Evolutionary conservation across 2,113 vertebrate genomes (phyloP).

Genomic region (Dipodomys merriami): DNA sequence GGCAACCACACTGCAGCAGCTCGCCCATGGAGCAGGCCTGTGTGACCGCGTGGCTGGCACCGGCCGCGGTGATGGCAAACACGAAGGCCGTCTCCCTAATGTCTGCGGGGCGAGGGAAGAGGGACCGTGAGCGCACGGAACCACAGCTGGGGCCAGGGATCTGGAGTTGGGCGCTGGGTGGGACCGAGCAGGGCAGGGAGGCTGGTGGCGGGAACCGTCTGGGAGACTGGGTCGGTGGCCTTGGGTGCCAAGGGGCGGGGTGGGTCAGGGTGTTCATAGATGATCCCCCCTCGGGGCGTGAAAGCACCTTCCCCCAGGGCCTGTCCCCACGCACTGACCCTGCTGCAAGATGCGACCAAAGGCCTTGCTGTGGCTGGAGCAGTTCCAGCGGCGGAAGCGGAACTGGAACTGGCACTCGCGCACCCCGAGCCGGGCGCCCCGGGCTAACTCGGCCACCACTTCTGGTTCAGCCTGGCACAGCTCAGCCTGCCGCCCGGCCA

Average conservation of each 20-base stretch:
- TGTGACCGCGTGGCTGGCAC: constrained; percentile 96
- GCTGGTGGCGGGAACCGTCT: neutral
- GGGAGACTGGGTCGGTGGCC: neutral
- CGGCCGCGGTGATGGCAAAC: constrained; percentile 95
- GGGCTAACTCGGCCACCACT: constrained; percentile 95
- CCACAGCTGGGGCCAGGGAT: neutral
- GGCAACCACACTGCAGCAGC: constrained; percentile 96
- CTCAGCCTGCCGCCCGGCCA: constrained; percentile 95
- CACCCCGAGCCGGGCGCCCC: constrained; percentile 95
- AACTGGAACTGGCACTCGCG: constrained; percentile 98
- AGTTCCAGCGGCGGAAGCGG: constrained; percentile 97
- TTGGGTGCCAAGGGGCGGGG: neutral
- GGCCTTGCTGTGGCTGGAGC: constrained; percentile 98
- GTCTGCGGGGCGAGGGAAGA: constrained; percentile 83
- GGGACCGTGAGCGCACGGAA: neutral
- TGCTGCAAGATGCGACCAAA: constrained; percentile 98
- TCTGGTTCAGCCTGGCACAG: constrained; percentile 97
- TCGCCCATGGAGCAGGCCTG: constrained; percentile 99
- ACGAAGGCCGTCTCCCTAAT: constrained; percentile 98
- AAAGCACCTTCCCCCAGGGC: neutral
- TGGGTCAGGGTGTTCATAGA: neutral
- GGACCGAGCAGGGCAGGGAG: neutral
- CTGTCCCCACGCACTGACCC: constrained; percentile 88
- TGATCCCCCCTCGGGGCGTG: neutral
- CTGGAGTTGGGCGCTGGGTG: neutral